A percentile compares a stretch with the other conserved stretches of the same genome.
phyloP scores from a whole-genome alignment of 2,797 vertebrate genomes.

The Pyrocephalus nanus region DNA sequence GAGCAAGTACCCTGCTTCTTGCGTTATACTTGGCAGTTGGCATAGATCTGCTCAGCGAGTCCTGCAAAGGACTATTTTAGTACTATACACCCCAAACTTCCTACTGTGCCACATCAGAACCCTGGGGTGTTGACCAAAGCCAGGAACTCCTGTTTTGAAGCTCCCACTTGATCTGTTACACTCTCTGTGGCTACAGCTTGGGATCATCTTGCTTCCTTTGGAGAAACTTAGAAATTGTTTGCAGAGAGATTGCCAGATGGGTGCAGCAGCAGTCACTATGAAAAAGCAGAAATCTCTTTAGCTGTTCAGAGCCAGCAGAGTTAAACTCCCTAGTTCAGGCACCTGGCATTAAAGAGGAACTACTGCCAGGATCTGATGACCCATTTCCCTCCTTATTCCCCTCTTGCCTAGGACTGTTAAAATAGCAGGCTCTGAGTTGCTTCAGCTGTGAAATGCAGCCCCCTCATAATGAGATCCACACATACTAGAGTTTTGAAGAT shows the following conservation, averaged over 20 bases:
- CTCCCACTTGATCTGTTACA: too few species aligned
- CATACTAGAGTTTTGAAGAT: neutral
- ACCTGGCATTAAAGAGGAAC: neutral
- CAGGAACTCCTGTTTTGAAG: neutral
- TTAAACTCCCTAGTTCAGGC: neutral
- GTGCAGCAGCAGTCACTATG: neutral
- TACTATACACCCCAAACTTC: accelerated
- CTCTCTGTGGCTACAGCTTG: neutral
- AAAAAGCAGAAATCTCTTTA: neutral
- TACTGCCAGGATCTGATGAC: neutral
- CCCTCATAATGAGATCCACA: neutral
- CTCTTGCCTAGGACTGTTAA: neutral
- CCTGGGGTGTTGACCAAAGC: neutral
- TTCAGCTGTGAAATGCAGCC: neutral
- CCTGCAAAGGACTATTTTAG: neutral
- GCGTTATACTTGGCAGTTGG: neutral
- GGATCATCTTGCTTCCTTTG: neutral
- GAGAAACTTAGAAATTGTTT: neutral
- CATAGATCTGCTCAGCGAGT: accelerated
- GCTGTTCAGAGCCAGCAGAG: neutral
- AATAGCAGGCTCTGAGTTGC: neutral
- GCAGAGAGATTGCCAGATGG: neutral
- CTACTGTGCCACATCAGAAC: neutral
- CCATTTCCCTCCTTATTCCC: neutral
- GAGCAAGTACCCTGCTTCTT: neutral